These are phyloP conservation scores for Cataglyphis hispanica DNA, from an alignment of 1,140 invertebrate genomes.

Conservation along the genomic window DNA sequence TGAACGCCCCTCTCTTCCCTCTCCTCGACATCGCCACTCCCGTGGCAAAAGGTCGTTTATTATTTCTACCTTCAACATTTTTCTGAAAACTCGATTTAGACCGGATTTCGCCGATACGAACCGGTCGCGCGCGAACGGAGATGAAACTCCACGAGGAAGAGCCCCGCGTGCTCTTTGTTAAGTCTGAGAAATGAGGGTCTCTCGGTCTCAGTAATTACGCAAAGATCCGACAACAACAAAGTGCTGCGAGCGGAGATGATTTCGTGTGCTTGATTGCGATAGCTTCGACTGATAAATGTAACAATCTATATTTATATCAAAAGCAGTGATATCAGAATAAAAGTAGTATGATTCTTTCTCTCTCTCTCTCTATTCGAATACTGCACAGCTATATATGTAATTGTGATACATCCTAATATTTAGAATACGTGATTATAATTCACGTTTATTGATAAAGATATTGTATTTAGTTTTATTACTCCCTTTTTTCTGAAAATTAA, in stretches of 20 bases:
- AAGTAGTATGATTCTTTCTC: too few relatives aligned
- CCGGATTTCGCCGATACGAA: slow-evolving; percentile 52
- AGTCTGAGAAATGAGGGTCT: slow-evolving; percentile 57
- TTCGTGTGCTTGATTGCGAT: slow-evolving; percentile 33
- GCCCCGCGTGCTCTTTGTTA: slow-evolving; percentile 41
- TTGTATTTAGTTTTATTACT: neutral
- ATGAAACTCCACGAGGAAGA: slow-evolving; percentile 34
- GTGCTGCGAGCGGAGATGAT: slow-evolving; percentile 21
- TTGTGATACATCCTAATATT: slow-evolving; percentile 6
- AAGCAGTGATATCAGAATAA: neutral
- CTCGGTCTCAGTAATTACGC: slow-evolving; percentile 43
- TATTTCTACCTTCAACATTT: slow-evolving; percentile 61
- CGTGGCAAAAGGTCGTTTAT: slow-evolving; percentile 56
- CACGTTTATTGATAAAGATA: neutral
- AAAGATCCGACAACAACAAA: slow-evolving; percentile 44
- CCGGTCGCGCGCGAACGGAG: slow-evolving; percentile 17
- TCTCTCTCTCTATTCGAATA: neutral
- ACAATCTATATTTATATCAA: neutral
- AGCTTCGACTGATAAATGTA: slow-evolving; percentile 20
- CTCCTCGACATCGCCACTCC: slow-evolving; percentile 19
- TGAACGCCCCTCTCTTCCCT: slow-evolving; percentile 14
- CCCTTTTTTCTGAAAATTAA: neutral
- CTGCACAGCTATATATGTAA: neutral
- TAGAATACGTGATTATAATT: neutral
- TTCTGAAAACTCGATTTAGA: slow-evolving; percentile 63